Base-by-base conservation (phyloP, 2,888 invertebrate genomes). In the Lochmaea crataegi region DNA sequence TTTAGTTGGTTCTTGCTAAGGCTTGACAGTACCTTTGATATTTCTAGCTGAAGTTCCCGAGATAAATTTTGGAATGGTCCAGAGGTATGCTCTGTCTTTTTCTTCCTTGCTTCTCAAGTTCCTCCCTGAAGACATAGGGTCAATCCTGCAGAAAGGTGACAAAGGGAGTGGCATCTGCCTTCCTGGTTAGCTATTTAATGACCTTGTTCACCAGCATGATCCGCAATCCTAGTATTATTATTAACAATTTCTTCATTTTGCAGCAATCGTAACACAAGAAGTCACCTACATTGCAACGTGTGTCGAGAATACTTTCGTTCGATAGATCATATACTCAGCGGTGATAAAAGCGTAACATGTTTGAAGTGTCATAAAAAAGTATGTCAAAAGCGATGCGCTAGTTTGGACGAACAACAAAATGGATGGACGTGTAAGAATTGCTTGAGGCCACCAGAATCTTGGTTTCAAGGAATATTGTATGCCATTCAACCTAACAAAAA, bases 361-460 rank as follows among this genome's bases (percentile, higher is more conserved):
- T 65, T 76, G 68, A 82, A 82, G 83, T 87, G 87, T 77, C 77
- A 79, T 38, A 75, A 76, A 68, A 83, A 83, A 76, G 81, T 85
- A 14, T 87, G 87, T 81, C 83, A 81, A 69, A 73, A 76, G 65
- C 79, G 82, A 75, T 87, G 86, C 75, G 80, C 86, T 12, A 80
- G 68, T 63, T 77, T 78, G 45, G 76, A 80, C 69, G 71, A 75
- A 32, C 38, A 67, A 41, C 53, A 64, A 57, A 53, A 70, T 11
- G 64, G 64, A 60, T 86, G 86, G 86, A 80, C 84, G 11, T 87
- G 87, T 78, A 80, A 80, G 68, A 78, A 79, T 32, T 87, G 87
- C 69, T 78, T 79, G 5, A 79, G 81, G 69, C 76, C 82, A 65
- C 80, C 83, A 57, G 82, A 83, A 57, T 82, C 83, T n/a, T 85